Conservation (phyloP, 2,888 invertebrate species). For the Matsumyia berberina region DNA sequence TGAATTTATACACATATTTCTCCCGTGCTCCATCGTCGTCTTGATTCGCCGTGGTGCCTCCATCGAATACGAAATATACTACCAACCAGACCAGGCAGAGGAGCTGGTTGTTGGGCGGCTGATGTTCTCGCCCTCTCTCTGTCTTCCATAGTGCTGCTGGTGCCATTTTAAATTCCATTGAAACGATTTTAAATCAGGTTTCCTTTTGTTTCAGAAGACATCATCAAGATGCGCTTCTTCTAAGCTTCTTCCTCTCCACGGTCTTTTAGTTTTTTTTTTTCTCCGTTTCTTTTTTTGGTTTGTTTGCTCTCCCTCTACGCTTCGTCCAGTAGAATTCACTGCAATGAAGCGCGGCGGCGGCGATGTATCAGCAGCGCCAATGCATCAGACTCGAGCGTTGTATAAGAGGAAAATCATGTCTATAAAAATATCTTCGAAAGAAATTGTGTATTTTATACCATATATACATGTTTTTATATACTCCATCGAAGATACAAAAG, state of each 20-base stretch:
- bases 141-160: slow-evolving; percentile 58
- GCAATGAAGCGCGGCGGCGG: slow-evolving; percentile 65
- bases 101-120: slow-evolving; percentile 29
- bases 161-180: slow-evolving; percentile 78
- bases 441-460: slow-evolving; percentile 71
- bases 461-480: slow-evolving; percentile 47
- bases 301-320: slow-evolving; percentile 60
- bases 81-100: slow-evolving; percentile 40
- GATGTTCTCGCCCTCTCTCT: slow-evolving; percentile 58
- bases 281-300: slow-evolving; percentile 17
- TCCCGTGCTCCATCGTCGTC: slow-evolving; percentile 18
- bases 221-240: slow-evolving; percentile 76
- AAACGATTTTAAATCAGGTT: slow-evolving; percentile 78
- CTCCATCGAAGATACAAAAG: slow-evolving; percentile 39
- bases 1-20: slow-evolving; percentile 40
- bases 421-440: slow-evolving; percentile 76
- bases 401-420: slow-evolving; percentile 76
- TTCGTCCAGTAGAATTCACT: slow-evolving; percentile 52
- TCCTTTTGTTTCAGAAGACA: slow-evolving; percentile 75
- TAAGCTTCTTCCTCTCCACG: slow-evolving; percentile 69
- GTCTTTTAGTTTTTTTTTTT: slow-evolving; percentile 39
- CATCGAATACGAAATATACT: slow-evolving; percentile 28
- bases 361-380: slow-evolving; percentile 43
- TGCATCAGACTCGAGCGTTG: slow-evolving; percentile 64
- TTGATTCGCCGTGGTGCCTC: slow-evolving; percentile 33